phyloP scores from a whole-genome alignment of 1,140 invertebrate genomes.

The Trichonephila inaurata region DNA sequence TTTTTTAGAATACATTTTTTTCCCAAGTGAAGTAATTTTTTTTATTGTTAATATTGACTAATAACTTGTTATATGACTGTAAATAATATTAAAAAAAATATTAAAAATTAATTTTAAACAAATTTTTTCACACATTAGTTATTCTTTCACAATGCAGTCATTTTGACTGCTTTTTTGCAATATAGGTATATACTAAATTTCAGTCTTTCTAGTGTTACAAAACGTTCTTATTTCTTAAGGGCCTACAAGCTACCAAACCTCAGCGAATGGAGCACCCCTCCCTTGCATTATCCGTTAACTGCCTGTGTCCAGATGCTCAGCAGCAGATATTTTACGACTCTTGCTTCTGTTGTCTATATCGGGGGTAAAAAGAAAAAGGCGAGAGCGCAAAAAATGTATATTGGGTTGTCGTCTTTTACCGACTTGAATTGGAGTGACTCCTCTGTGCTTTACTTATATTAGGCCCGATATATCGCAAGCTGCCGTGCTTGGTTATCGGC shows the following conservation, averaged over 20 bases:
- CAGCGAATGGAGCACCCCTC: neutral
- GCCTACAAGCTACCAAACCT: neutral
- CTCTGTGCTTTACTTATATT: conserved; percentile 67
- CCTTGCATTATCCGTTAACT: conserved; percentile 60
- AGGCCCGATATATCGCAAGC: conserved; percentile 18
- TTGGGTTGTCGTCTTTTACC: conserved; percentile 53
- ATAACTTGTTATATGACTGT: no score
- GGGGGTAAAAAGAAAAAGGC: neutral
- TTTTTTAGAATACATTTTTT: no score
- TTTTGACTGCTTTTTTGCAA: no score
- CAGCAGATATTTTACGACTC: conserved; percentile 67
- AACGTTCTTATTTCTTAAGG: neutral
- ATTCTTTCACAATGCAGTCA: no score
- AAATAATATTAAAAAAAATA: no score
- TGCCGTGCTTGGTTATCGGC: conserved; percentile 1
- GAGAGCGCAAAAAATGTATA: conserved; percentile 54
- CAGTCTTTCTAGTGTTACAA: no score
- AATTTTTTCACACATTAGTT: no score
- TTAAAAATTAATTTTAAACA: no score
- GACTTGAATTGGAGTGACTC: conserved; percentile 57
- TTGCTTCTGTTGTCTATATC: conserved; percentile 69
- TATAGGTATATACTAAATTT: no score
- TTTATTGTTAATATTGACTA: no score
- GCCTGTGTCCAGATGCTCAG: conserved; percentile 68
- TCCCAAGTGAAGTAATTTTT: no score